Evolutionary conservation across 2,113 vertebrate species (phyloP), one percentile per base, ranked within the genome.

Genomic region (Prochilodus magdalenae): DNA sequence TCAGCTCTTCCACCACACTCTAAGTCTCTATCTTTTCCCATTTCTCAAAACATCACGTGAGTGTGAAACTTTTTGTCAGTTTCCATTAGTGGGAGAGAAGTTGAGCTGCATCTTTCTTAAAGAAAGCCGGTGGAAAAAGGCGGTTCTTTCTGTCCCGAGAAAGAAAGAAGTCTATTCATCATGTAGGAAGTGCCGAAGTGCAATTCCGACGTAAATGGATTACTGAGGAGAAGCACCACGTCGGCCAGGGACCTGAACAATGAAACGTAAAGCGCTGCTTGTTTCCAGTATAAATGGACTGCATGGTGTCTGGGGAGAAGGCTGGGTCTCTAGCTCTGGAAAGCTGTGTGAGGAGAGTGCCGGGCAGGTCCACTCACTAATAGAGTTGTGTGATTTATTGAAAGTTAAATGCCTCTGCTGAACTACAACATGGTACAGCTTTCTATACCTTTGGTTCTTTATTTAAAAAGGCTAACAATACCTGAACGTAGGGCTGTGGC

Each of bases 141-240:
- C 84, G 75, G 79, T 88, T 83, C 86, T 77, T 71, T 78, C 73
- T 85, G 29, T 89, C 82, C 88, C 90, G 84, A 86, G 74, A 84
- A 89, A 88, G 88, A 86, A 89, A 87, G 82, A 79, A 88, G 73
- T 87, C 89, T 92, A 91, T 93, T 94, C 93, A 92, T 92, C 92
- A 91, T 87, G 85, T 86, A 90, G 86, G 87, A 92, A 89, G 90
- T 85, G 88, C 89, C 84, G 89, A 90, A 85, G 89, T 89, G 87
- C 84, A 86, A 84, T 93, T 91, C 88, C 86, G 91, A 86, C 89
- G 85, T 91, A 91, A 93, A 90, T 92, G 89, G 89, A 92, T 92
- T 90, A 88, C 85, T 85, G 87, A 91, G 90, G 88, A 88, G 82
- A 88, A 88, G 89, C 86, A 83, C 77, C 57, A 60, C 85, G 78